phyloP scores from a whole-genome alignment of 2,888 invertebrate genomes.

The Serripes groenlandicus region DNA sequence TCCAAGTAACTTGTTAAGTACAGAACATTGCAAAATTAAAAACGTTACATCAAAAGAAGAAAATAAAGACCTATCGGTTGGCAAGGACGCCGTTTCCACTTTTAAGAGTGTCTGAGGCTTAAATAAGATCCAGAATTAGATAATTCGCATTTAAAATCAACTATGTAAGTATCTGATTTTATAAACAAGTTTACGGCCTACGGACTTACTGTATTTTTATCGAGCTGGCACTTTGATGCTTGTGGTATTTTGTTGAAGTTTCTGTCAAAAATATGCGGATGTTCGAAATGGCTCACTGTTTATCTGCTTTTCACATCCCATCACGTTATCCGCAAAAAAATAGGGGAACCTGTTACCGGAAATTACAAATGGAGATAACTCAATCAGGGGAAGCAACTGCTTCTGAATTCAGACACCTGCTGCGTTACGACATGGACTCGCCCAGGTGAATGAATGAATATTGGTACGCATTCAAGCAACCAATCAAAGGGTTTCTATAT shows the following conservation, averaged over 20 bases:
- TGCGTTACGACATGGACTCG: conserved; percentile 31
- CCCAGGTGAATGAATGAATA: conserved; percentile 64
- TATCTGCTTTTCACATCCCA: not conserved
- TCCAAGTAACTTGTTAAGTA: too few species aligned
- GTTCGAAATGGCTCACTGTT: not conserved
- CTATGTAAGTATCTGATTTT: too few species aligned
- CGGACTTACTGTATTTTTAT: too few species aligned
- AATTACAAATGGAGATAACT: not conserved
- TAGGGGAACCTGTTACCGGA: not conserved
- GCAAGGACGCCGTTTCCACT: conserved; percentile 7
- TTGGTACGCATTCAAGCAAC: conserved; percentile 31
- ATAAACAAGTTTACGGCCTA: too few species aligned
- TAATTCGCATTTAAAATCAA: too few species aligned
- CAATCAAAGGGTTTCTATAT: conserved; percentile 55
- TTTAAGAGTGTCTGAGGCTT: too few species aligned
- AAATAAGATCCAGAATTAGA: too few species aligned
- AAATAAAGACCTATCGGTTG: conserved; percentile 14
- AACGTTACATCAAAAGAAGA: too few species aligned
- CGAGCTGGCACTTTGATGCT: too few species aligned
- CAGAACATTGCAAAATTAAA: too few species aligned
- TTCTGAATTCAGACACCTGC: not conserved
- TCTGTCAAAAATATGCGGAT: conserved; percentile 12
- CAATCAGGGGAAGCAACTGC: not conserved
- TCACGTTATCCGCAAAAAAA: not conserved
- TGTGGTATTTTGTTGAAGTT: too few species aligned